Conservation (phyloP, 2,797 vertebrate species). For the Sebastes diploproa region DNA sequence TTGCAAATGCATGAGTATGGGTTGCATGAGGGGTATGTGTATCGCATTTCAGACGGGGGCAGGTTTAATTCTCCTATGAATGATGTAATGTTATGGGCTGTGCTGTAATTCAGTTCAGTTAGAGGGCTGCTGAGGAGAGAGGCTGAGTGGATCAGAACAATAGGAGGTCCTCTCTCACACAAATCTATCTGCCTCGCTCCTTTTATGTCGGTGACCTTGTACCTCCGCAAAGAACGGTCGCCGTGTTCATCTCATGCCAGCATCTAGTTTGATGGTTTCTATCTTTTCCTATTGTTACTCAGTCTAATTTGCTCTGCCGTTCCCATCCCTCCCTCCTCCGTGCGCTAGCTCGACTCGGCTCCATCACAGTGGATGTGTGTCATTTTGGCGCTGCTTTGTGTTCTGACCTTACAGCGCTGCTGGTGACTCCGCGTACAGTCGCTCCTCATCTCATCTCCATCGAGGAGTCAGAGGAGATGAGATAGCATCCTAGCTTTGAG, state of each 20-base stretch:
- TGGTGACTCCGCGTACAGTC: constrained; percentile 73
- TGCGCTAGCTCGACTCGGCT: constrained; percentile 37
- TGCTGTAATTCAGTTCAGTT: constrained; percentile 75
- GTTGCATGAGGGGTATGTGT: constrained; percentile 37
- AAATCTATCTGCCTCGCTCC: constrained; percentile 37
- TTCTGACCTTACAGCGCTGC: constrained; percentile 64
- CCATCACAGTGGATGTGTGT: constrained; percentile 62
- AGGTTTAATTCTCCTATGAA: constrained; percentile 65
- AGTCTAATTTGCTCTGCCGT: constrained; percentile 32
- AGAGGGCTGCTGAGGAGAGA: constrained; percentile 37
- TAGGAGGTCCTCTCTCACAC: constrained; percentile 36
- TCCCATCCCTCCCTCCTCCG: constrained; percentile 19
- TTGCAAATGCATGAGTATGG: constrained; percentile 30
- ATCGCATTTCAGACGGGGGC: constrained; percentile 45
- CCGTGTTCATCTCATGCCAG: constrained; percentile 42
- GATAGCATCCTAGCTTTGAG: constrained; percentile 62
- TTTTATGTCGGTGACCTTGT: constrained; percentile 55
- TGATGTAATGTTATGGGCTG: constrained; percentile 72
- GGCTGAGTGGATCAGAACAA: constrained; percentile 45
- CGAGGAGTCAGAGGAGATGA: constrained; percentile 57
- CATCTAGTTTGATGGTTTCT: constrained; percentile 58
- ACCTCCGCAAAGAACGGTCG: constrained; percentile 25
- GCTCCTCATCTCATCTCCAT: constrained; percentile 66
- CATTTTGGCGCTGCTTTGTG: constrained; percentile 67
- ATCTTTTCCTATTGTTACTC: constrained; percentile 39